Base-by-base conservation (phyloP, 2,113 vertebrate genomes). In the Bubalus kerabau region DNA sequence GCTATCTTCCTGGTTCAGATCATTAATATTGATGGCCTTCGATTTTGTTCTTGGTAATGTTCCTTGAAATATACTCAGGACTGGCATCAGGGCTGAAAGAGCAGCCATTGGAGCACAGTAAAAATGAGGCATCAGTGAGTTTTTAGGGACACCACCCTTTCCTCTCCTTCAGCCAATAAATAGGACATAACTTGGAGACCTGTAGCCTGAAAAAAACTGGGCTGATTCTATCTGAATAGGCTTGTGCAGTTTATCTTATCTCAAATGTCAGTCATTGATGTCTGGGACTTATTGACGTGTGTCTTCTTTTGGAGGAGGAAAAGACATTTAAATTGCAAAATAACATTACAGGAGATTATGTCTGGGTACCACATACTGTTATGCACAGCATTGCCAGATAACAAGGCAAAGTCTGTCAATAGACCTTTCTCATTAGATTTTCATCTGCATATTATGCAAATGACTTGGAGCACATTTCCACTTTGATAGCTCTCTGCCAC, bases 11-110 rank as follows among this genome's bases (percentile, higher is more conserved):
- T 97, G 97, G 98, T 99, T 99, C 98, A 99, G 98, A 99, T 99
- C 99, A 99, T 99, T 99, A 99, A 99, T 99, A 99, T 99, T 99
- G 99, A 99, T 99, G 98, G 97, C 96, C 98, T 99, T 99, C 98
- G 97, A 99, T 99, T 99, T 99, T 99, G 98, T 99, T 98, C 98
- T 98, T 98, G 94, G 98, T 96, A 98, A 99, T 97, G 98, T 99
- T 99, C 98, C 98, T 99, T 99, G 98, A 99, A 99, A 99, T 98
- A 98, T 86, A 97, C 96, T 99, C 97, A 97, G 98, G 97, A 98
- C 96, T 97, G 97, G 98, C 98, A 98, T 97, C 50, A 76, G 95
- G 95, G 87, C 96, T 98, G 97, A 98, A 98, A 98, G 94, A 98
- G 91, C 98, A 97, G 93, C n/a, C 64, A 2, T 21, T 16, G 30